Evolutionary conservation across 2,797 vertebrate genomes (phyloP).

Genomic region (Crocidura indochinensis): DNA sequence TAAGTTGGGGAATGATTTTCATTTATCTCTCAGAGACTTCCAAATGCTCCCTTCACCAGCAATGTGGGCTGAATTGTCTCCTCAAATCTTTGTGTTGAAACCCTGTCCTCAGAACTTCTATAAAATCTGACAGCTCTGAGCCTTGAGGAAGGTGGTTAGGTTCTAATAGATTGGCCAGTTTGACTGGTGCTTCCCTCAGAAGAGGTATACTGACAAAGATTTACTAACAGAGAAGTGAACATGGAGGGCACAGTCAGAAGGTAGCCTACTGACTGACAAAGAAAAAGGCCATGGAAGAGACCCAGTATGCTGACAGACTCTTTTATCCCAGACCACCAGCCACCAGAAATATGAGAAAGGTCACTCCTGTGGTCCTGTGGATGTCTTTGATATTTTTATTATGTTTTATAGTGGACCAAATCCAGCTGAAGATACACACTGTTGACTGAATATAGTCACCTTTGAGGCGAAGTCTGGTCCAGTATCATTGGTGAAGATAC

Average conservation of each 20-base stretch:
- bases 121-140: neutral
- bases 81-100: no score
- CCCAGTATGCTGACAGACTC: neutral
- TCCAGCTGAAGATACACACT: neutral
- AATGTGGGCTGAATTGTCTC: no score
- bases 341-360: neutral
- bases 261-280: neutral
- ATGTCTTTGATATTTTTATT: neutral
- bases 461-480: neutral
- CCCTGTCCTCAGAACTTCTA: neutral
- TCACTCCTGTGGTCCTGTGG: no score
- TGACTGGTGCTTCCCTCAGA: neutral
- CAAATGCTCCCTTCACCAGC: neutral
- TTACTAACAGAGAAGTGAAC: neutral
- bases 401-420: neutral
- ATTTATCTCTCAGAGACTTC: neutral
- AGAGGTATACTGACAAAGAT: neutral
- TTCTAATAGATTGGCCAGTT: neutral
- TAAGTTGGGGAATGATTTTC: neutral
- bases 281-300: neutral
- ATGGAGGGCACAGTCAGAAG: neutral
- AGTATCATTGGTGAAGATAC: neutral
- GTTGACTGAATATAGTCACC: neutral
- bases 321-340: neutral
- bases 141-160: neutral